These are phyloP conservation scores for Hippocampus abdominalis DNA, from an alignment of 2,113 vertebrate species.

Conservation along the genomic window DNA sequence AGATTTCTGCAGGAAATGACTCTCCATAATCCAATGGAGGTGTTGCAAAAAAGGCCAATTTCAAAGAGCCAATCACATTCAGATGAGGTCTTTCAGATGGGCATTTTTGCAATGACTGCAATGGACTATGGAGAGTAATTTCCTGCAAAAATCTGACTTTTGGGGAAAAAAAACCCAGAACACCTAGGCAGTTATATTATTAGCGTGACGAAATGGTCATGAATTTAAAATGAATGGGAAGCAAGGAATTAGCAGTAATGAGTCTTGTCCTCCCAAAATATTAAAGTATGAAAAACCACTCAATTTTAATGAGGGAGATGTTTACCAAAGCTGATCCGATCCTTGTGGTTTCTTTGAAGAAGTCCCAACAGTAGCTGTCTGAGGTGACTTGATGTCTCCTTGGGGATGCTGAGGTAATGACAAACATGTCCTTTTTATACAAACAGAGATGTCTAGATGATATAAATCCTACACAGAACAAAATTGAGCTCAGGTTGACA, in stretches of 20 bases:
- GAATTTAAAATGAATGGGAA: background rate
- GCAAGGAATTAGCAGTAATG: background rate
- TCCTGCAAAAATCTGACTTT: too few relatives aligned
- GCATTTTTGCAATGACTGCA: too few relatives aligned
- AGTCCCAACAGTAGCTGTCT: slow-evolving; percentile 85
- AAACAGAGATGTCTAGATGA: slow-evolving; percentile 1
- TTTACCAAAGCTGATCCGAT: slow-evolving; percentile 91
- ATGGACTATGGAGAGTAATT: too few relatives aligned
- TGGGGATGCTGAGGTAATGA: slow-evolving; percentile 80
- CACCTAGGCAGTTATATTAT: too few relatives aligned
- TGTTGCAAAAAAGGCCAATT: too few relatives aligned
- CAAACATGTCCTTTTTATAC: slow-evolving; percentile 1
- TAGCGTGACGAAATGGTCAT: background rate
- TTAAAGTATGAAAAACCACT: background rate
- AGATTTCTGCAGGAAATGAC: too few relatives aligned
- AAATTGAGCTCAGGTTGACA: background rate
- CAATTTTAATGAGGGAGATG: background rate
- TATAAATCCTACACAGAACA: slow-evolving; percentile 1
- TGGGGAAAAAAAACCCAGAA: too few relatives aligned
- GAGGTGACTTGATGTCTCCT: slow-evolving; percentile 85
- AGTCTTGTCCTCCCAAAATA: background rate
- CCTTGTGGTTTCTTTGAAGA: slow-evolving; percentile 83
- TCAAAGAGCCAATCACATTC: too few relatives aligned
- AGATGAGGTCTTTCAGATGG: too few relatives aligned
- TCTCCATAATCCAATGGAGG: too few relatives aligned